A percentile compares a stretch with the other conserved stretches of the same genome.
These are phyloP conservation scores for Eudemis profundana DNA, from an alignment of 2,888 invertebrate genomes.

Conservation along the genomic window DNA sequence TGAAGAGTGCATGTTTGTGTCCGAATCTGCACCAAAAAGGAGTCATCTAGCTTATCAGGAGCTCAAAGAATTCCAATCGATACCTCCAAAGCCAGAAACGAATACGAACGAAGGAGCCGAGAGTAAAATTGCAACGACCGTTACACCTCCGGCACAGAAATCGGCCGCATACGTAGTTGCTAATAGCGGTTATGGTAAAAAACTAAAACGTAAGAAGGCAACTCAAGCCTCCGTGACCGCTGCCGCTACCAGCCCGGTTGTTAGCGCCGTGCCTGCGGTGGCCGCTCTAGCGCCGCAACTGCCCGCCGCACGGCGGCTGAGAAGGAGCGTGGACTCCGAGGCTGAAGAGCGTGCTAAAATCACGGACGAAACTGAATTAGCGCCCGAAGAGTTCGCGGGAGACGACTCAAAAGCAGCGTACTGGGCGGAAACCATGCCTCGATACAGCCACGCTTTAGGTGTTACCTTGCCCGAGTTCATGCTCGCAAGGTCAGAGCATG, in stretches of 20 bases:
- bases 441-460: conserved; percentile 87
- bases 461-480: conserved; percentile 88
- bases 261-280: conserved; percentile 52
- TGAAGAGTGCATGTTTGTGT: conserved; percentile 92
- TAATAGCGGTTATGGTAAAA: conserved; percentile 69
- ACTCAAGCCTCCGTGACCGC: conserved; percentile 56
- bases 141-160: conserved; percentile 64
- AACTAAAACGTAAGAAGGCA: conserved; percentile 76
- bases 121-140: conserved; percentile 74
- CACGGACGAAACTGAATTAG: conserved; percentile 71
- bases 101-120: conserved; percentile 71
- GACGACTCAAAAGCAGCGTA: conserved; percentile 86
- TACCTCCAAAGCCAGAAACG: conserved; percentile 70
- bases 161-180: conserved; percentile 76
- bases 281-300: conserved; percentile 47
- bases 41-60: conserved; percentile 89
- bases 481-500: conserved; percentile 88
- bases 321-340: conserved; percentile 70
- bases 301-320: conserved; percentile 58
- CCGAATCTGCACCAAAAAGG: conserved; percentile 87
- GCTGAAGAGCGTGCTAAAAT: conserved; percentile 66
- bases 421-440: conserved; percentile 88
- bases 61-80: conserved; percentile 86
- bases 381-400: conserved; percentile 82
- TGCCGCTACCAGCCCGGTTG: conserved; percentile 62